phyloP scores from a whole-genome alignment of 2,888 invertebrate genomes.

The Amphimallon solstitiale region DNA sequence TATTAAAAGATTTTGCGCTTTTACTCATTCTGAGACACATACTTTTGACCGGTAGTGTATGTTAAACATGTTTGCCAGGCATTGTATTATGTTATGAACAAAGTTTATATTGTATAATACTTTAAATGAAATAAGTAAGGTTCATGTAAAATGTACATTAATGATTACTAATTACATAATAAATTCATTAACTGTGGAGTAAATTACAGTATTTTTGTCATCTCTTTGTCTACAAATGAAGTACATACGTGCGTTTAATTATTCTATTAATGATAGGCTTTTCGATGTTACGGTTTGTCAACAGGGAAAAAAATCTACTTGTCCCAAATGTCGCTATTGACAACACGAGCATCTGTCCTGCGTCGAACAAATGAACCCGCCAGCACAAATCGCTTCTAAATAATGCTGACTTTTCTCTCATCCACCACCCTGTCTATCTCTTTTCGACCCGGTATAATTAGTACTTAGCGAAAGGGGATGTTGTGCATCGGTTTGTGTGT shows the following conservation, averaged over 20 bases:
- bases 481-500: conserved; percentile 36
- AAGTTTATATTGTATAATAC: too few relatives aligned
- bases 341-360: conserved; percentile 30
- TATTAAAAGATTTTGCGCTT: too few relatives aligned
- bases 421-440: conserved; percentile 26
- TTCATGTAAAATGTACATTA: too few relatives aligned
- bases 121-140: too few relatives aligned
- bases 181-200: too few relatives aligned
- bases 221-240: not conserved
- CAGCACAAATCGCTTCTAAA: conserved; percentile 31
- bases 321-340: conserved; percentile 26
- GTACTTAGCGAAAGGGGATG: conserved; percentile 38
- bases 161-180: too few relatives aligned
- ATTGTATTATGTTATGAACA: too few relatives aligned
- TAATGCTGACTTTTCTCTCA: conserved; percentile 30
- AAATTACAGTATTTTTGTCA: not conserved
- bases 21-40: too few relatives aligned
- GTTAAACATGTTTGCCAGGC: too few relatives aligned
- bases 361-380: conserved; percentile 29
- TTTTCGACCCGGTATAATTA: conserved; percentile 34
- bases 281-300: conserved; percentile 29
- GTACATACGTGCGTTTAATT: not conserved
- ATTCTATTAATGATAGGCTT: conserved; percentile 25
- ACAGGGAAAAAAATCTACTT: conserved; percentile 14
- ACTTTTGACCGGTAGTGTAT: too few relatives aligned